Evolutionary conservation across 2,888 invertebrate genomes (phyloP).

Genomic region (Eueremaeus valkanovi): DNA sequence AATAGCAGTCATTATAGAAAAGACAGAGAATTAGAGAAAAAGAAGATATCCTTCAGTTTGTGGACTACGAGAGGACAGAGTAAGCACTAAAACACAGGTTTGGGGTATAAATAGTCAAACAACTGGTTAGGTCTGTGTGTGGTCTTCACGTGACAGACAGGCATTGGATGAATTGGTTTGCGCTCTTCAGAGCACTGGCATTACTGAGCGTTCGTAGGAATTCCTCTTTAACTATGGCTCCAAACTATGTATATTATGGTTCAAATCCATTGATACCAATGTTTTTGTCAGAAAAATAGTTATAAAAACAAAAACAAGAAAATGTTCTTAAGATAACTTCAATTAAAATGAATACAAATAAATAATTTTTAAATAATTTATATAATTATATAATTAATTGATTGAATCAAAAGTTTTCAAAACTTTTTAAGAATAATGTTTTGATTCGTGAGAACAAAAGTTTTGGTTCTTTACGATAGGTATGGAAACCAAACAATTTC

Average conservation of each 20-base stretch:
- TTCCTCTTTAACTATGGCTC: not conserved
- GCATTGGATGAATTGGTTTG: conserved; percentile 1
- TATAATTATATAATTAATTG: not conserved
- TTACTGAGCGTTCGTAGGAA: not conserved
- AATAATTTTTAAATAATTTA: not conserved
- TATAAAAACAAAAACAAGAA: not conserved
- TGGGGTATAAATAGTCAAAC: not conserved
- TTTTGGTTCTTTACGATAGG: no score
- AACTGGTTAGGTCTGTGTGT: conserved; percentile 20
- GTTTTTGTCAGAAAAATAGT: no score
- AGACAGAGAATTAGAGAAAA: not conserved
- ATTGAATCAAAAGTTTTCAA: not conserved
- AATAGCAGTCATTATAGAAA: no score
- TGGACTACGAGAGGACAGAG: no score
- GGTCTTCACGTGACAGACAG: conserved; percentile 4
- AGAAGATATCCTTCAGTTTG: not conserved
- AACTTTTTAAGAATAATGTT: conserved; percentile 1
- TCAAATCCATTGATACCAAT: no score
- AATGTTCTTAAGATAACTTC: not conserved
- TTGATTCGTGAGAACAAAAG: no score
- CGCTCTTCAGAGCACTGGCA: not conserved
- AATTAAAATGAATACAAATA: not conserved
- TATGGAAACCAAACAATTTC: not conserved
- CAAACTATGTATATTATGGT: no score
- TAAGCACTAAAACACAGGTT: not conserved